These are phyloP conservation scores for Prunella fulvescens DNA, from an alignment of 2,113 vertebrate genomes.

Conservation along the genomic window DNA sequence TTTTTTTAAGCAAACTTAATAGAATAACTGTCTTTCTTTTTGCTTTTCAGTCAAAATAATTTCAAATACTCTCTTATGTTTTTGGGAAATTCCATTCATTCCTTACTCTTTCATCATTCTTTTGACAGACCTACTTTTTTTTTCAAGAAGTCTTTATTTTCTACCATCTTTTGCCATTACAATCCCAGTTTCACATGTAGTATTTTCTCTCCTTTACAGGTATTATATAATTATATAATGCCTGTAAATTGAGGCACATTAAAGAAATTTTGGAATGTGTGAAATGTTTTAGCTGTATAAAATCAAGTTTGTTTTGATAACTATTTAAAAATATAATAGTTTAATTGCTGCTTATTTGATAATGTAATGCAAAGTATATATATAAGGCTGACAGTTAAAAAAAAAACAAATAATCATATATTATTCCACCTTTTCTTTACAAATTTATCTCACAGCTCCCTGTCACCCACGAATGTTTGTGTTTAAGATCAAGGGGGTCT, in stretches of 20 bases:
- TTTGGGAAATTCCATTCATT: neutral
- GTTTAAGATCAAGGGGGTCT: neutral
- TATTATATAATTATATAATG: neutral
- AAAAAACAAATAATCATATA: neutral
- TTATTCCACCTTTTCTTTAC: neutral
- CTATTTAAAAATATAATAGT: neutral
- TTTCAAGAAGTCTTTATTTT: neutral
- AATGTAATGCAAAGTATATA: neutral
- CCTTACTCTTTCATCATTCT: neutral
- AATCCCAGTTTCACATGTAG: neutral
- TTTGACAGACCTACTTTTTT: neutral
- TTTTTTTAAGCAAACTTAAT: neutral
- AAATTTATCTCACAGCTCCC: neutral
- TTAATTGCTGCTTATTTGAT: neutral
- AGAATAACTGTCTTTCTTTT: neutral
- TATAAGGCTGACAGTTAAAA: neutral
- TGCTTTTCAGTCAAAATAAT: neutral
- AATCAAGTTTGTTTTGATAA: neutral
- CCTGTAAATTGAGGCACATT: neutral
- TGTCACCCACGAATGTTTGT: rapidly evolving
- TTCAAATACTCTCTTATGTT: neutral
- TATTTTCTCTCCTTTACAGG: neutral
- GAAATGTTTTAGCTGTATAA: neutral
- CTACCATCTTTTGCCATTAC: neutral
- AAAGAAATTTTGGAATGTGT: neutral